Evolutionary conservation across 92 coral and sea anemone species (phyloP), one percentile per base, ranked within the genome.

Genomic region (Muricea muricata): DNA sequence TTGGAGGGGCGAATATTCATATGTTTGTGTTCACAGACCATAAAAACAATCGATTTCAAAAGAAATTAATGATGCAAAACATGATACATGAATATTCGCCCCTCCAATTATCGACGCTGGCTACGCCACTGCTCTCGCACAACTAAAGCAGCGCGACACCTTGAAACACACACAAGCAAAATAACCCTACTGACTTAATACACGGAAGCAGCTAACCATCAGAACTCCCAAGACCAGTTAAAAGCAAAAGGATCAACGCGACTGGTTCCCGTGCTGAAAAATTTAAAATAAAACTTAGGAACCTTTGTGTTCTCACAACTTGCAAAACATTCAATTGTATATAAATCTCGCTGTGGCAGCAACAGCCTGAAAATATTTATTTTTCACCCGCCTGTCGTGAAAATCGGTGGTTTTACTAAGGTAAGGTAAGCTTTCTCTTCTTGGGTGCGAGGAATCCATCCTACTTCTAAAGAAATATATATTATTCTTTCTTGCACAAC

Each of bases 141-240:
- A 0, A 17, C 30, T 17, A 70, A 39, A 35, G 39, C 39, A 3
- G 76, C 92, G 40, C 81, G 60, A 47, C 76, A 82, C 6, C 55
- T 47, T 13, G 66, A 82, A 20, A 39, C 17, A 13, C 74, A 77
- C 52, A 77, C 33, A 33, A 66, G 91, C 40, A 25, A 21, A 14
- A 83, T 30, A 11, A 50, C 58, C 47, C 46, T 45, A 10, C 65
- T 73, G 69, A 89, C 48, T 5, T 72, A 33, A 2, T 65, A 21
- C 0, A 84, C 65, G 0, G 89, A 87, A 30, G 91, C 91, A 61
- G 74, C 89, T 0, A 87, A 76, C 93, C 93, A 87, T 47, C 87
- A 91, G 24, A 35, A 78, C 84, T 90, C 89, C 47, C 72, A 32
- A 11, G 55, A 54, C 83, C 89, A 87, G 1, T 73, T 74, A 18